These are phyloP conservation scores for Antheraea pernyi DNA, from an alignment of 1,140 invertebrate species.

Conservation along the genomic window DNA sequence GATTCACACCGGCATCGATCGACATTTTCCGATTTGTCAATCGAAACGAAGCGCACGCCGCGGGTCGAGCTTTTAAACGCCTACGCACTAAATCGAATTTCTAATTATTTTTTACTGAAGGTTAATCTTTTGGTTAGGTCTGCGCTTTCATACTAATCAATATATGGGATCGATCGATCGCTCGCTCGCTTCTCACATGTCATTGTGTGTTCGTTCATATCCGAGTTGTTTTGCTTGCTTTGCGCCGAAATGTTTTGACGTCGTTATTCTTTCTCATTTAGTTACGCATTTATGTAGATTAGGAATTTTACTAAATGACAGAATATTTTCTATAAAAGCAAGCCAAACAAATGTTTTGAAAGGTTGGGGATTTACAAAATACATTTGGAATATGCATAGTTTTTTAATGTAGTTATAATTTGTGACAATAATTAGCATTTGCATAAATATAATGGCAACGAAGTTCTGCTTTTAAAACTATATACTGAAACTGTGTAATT, in stretches of 20 bases:
- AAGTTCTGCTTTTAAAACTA: too few relatives aligned
- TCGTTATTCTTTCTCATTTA: too few relatives aligned
- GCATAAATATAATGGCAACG: too few relatives aligned
- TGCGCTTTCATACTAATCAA: constrained; percentile 65
- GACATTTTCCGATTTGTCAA: constrained; percentile 29
- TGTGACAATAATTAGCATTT: too few relatives aligned
- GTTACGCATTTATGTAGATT: too few relatives aligned
- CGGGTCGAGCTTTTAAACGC: constrained; percentile 45
- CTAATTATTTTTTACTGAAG: constrained; percentile 34
- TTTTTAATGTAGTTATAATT: too few relatives aligned
- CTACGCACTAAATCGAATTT: constrained; percentile 48
- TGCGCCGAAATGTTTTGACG: constrained; percentile 34
- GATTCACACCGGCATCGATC: constrained; percentile 74
- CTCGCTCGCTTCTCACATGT: constrained; percentile 74
- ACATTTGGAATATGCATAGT: too few relatives aligned
- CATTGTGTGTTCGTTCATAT: constrained; percentile 61
- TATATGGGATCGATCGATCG: constrained; percentile 46
- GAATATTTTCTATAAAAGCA: too few relatives aligned
- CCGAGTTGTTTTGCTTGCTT: constrained; percentile 75
- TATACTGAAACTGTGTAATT: too few relatives aligned
- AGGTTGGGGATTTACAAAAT: too few relatives aligned
- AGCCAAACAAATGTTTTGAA: too few relatives aligned
- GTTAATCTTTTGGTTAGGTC: constrained; percentile 55
- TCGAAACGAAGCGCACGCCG: constrained; percentile 36
- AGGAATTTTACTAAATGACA: too few relatives aligned